Conservation (phyloP, 2,113 vertebrate genomes). For the Cyprinodon tularosa region DNA sequence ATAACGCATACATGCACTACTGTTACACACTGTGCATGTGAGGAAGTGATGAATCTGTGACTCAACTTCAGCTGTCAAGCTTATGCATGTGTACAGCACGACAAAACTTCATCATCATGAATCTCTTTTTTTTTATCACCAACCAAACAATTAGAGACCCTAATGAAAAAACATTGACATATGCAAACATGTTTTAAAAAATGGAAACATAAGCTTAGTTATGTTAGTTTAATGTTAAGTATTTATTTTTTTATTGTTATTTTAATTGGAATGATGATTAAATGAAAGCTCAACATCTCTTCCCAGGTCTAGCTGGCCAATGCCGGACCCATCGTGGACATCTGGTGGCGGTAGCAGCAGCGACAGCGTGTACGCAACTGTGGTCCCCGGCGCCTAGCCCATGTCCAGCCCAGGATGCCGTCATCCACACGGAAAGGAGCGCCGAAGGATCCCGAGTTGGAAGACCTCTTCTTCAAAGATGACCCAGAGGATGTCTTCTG, state of each 20-base stretch:
- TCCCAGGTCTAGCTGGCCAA: constrained; percentile 72
- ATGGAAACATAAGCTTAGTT: neutral
- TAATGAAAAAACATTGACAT: neutral
- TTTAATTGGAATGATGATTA: neutral
- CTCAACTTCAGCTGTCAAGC: constrained; percentile 64
- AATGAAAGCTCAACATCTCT: neutral
- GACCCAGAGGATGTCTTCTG: constrained; percentile 85
- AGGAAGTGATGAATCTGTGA: constrained; percentile 61
- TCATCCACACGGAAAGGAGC: constrained; percentile 81
- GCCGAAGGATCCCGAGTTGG: constrained; percentile 78
- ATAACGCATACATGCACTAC: constrained; percentile 18
- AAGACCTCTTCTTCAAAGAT: constrained; percentile 84
- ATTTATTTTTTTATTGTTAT: neutral
- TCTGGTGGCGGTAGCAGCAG: constrained; percentile 70
- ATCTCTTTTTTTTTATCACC: constrained; percentile 16
- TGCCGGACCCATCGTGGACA: constrained; percentile 75
- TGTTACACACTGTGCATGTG: constrained; percentile 34
- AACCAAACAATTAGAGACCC: constrained; percentile 21
- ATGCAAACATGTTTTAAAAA: neutral
- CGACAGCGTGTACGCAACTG: constrained; percentile 70
- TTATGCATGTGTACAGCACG: constrained; percentile 32
- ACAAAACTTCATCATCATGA: constrained; percentile 51
- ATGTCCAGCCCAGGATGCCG: constrained; percentile 81
- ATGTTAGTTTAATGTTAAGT: neutral
- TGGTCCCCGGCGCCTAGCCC: constrained; percentile 61